Evolutionary conservation across 1,140 invertebrate genomes (phyloP), one percentile per base, ranked within the genome.

Genomic region (Lasaia peninsularis): DNA sequence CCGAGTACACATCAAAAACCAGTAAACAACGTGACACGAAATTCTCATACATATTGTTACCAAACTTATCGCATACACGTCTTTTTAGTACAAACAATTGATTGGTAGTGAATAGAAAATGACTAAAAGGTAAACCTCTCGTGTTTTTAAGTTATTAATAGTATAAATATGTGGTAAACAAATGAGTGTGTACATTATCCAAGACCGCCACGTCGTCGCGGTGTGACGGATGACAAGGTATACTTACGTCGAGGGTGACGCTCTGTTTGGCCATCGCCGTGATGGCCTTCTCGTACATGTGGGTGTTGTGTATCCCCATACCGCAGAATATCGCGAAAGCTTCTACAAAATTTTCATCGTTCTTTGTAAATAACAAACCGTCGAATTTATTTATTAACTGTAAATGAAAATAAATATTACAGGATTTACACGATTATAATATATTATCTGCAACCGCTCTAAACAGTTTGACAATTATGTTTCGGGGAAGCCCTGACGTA

Each of bases 241-340:
- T 56, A 88, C 86, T 86, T 57, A 90, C 87, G 88, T 99, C 97
- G 52, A 99, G 89, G 0, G 97, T 98, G 16, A 99, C 97, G 72
- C 95, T 95, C 87, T 98, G 97, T 84, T 98, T 98, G 51, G 97
- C 97, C 93, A 97, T 97, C 0, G 96, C 96, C 60, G 95, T 95
- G 71, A 97, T 93, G 33, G 96, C 96, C 83, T 95, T 97, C 86
- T 99, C 97, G 77, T 98, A 99, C 96, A 98, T 98, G 77, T 97
- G 95, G 37, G 97, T 98, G 83, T 99, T 98, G 88, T 98, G 95
- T 55, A 99, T 98, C 24, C 97, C 97, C 96, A 99, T 97, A 18
- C 98, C 98, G 89, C 97, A 98, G 89, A 99, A 99, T 70, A 99
- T 98, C 55, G 97, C 96, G 89, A 99, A 99, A 0, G 97, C 97